phyloP scores from a whole-genome alignment of 92 coral and sea anemone genomes.

The Blastomussa wellsi region DNA sequence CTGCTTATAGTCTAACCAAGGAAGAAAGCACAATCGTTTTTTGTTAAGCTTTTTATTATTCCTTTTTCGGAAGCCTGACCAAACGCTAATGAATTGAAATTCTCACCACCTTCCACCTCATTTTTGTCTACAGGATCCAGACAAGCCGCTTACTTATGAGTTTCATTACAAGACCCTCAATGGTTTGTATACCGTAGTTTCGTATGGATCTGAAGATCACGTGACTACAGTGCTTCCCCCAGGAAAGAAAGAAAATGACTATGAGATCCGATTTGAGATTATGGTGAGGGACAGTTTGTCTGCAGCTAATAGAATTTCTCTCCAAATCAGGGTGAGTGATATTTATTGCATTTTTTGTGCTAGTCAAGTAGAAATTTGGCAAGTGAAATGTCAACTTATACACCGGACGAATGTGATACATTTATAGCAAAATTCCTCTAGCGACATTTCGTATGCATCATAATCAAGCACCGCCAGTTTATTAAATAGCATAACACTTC shows the following conservation, averaged over 20 bases:
- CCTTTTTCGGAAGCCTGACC: not conserved
- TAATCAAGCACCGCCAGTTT: too few species aligned
- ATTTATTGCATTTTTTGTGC: not conserved
- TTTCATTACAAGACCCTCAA: constrained; percentile 65
- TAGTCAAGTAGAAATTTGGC: not conserved
- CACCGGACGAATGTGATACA: not conserved
- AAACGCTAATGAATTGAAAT: not conserved
- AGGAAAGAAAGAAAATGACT: constrained; percentile 40
- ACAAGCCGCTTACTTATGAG: constrained; percentile 67
- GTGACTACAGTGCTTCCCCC: constrained; percentile 66
- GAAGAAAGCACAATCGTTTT: too few species aligned
- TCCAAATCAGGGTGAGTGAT: constrained; percentile 41
- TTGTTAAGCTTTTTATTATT: too few species aligned
- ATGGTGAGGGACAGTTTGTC: constrained; percentile 65
- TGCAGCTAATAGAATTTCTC: constrained; percentile 19
- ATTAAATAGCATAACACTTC: too few species aligned
- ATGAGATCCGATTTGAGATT: constrained; percentile 30
- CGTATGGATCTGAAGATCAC: constrained; percentile 54
- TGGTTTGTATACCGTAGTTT: constrained; percentile 72
- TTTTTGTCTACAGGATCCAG: constrained; percentile 15
- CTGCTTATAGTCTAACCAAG: too few species aligned
- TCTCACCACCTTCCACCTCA: too few species aligned
- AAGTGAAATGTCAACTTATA: not conserved
- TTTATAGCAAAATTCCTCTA: too few species aligned
- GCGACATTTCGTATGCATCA: not conserved